Conservation (phyloP, 1,140 invertebrate species). For the Drosophila repletoides region DNA sequence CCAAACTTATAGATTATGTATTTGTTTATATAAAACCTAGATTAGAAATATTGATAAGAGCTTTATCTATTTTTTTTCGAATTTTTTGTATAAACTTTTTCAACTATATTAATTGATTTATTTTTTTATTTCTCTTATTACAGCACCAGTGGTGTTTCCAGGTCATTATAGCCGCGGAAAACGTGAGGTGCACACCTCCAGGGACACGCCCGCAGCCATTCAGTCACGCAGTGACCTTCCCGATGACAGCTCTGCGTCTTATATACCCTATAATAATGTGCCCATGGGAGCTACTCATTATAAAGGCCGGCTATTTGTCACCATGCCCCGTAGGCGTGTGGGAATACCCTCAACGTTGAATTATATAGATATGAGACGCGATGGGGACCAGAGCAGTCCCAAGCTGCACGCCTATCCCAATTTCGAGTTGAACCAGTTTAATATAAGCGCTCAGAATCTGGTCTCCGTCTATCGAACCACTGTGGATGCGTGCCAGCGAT, state of each 20-base stretch:
- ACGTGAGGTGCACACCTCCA: conserved; percentile 53
- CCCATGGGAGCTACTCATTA: conserved; percentile 88
- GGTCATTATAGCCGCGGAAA: conserved; percentile 28
- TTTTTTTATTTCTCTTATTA: not conserved
- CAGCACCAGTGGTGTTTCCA: conserved; percentile 57
- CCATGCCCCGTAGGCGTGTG: conserved; percentile 86
- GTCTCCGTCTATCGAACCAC: conserved; percentile 87
- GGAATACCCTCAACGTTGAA: conserved; percentile 89
- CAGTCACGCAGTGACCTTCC: conserved; percentile 5
- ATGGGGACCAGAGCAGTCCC: conserved; percentile 82
- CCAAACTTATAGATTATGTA: not conserved
- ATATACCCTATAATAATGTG: conserved; percentile 86
- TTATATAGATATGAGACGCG: conserved; percentile 84
- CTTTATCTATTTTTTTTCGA: not conserved
- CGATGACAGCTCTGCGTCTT: conserved; percentile 24
- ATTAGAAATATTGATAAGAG: too few relatives aligned
- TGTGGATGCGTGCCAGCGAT: conserved; percentile 86
- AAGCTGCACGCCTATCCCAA: conserved; percentile 86
- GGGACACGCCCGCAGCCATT: conserved; percentile 34
- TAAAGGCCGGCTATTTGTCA: conserved; percentile 87
- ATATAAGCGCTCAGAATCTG: conserved; percentile 81
- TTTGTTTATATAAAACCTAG: too few relatives aligned
- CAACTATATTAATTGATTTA: too few relatives aligned
- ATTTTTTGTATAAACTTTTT: not conserved
- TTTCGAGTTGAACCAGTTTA: conserved; percentile 84